These are phyloP conservation scores for Ophion ventricosus DNA, from an alignment of 2,888 invertebrate species.

Conservation along the genomic window DNA sequence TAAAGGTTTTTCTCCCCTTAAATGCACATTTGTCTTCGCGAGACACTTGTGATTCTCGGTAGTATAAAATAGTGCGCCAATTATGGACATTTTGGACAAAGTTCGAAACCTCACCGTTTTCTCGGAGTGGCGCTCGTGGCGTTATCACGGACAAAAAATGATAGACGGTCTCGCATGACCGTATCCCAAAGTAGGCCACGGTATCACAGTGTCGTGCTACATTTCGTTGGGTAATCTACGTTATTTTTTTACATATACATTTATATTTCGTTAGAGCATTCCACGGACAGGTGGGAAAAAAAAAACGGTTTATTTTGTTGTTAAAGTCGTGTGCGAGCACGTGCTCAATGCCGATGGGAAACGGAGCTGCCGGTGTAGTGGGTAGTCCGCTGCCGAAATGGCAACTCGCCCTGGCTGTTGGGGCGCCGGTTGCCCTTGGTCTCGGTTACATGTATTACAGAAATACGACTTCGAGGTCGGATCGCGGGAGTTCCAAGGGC, in stretches of 20 bases:
- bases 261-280: background rate
- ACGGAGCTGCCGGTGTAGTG: constrained; percentile 74
- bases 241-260: constrained; percentile 9
- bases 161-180: constrained; percentile 29
- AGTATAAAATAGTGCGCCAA: background rate
- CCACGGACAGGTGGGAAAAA: background rate
- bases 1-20: too few relatives aligned
- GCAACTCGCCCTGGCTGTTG: constrained; percentile 93
- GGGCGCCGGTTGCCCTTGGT: constrained; percentile 92
- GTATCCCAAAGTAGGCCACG: constrained; percentile 23
- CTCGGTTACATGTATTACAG: constrained; percentile 91
- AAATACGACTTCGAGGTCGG: constrained; percentile 71
- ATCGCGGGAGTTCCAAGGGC: constrained; percentile 72
- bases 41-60: background rate
- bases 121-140: constrained; percentile 19
- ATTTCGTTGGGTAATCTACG: constrained; percentile 25
- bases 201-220: constrained; percentile 23
- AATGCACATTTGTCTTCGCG: background rate
- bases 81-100: constrained; percentile 6
- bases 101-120: constrained; percentile 7
- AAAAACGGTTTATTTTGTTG: constrained; percentile 19
- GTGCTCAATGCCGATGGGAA: constrained; percentile 74
- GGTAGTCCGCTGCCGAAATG: constrained; percentile 90
- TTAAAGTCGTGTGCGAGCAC: constrained; percentile 18
- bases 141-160: constrained; percentile 18